Conservation (phyloP, 1,140 invertebrate species). For the Meloidogyne hapla region DNA sequence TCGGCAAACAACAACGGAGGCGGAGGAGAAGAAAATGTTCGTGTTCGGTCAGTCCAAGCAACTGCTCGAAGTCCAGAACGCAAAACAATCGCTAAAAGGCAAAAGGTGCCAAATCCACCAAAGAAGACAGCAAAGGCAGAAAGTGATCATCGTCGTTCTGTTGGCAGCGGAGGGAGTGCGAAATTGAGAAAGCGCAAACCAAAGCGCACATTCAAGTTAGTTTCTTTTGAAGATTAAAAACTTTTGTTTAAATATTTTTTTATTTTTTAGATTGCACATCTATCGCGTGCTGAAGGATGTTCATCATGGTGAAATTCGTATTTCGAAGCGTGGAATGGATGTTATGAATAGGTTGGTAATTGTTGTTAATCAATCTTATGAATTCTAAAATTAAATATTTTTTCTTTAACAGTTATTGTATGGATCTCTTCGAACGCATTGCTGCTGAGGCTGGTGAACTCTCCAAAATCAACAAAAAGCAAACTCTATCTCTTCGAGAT, state of each 20-base stretch:
- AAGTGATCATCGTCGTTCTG: not conserved
- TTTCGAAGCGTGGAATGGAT: not conserved
- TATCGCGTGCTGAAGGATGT: not conserved
- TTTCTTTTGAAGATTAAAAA: not conserved
- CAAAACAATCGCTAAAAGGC: no score
- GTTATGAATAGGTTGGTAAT: not conserved
- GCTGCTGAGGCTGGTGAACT: not conserved
- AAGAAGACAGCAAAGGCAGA: no score
- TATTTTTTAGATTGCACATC: not conserved
- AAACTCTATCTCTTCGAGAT: not conserved
- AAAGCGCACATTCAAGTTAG: not conserved
- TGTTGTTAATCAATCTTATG: no score
- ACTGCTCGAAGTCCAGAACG: no score
- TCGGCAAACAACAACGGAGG: no score
- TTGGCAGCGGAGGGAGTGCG: not conserved
- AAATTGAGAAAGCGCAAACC: not conserved
- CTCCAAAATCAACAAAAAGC: not conserved
- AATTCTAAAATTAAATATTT: not conserved
- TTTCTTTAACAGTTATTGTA: not conserved
- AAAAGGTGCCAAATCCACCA: no score
- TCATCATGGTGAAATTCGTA: not conserved
- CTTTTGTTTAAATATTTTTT: not conserved
- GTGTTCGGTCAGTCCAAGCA: no score
- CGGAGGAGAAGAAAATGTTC: no score
- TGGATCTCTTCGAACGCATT: not conserved